Conservation (phyloP, 2,113 vertebrate genomes). For the Thermophis baileyi region DNA sequence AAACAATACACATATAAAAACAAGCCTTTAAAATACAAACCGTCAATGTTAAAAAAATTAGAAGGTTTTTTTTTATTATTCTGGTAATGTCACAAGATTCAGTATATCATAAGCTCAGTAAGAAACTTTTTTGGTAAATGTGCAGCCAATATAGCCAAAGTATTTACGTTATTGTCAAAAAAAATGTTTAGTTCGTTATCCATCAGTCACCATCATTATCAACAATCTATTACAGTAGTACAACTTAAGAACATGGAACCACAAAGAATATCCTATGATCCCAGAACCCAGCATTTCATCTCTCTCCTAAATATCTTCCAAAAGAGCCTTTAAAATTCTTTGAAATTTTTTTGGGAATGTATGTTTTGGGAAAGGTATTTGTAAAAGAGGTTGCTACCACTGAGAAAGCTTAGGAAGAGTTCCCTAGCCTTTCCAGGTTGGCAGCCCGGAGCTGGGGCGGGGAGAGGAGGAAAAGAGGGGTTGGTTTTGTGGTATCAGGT, state of each 20-base stretch:
- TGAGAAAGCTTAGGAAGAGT: background rate
- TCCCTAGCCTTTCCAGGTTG: too few relatives aligned
- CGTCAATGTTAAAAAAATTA: background rate
- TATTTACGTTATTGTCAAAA: background rate
- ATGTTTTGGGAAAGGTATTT: background rate
- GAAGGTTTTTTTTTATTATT: background rate
- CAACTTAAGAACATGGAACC: background rate
- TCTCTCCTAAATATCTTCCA: background rate
- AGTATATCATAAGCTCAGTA: background rate
- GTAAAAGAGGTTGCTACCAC: background rate
- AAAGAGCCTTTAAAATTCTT: background rate
- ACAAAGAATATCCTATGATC: background rate
- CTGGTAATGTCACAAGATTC: background rate
- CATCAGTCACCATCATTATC: background rate
- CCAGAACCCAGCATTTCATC: background rate
- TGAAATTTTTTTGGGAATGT: background rate
- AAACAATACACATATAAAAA: background rate
- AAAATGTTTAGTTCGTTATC: background rate
- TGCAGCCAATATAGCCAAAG: background rate
- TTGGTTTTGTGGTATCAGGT: too few relatives aligned
- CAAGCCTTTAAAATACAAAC: background rate
- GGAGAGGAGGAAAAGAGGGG: too few relatives aligned
- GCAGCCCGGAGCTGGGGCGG: too few relatives aligned
- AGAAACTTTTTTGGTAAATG: background rate
- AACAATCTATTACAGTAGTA: background rate